Base-by-base conservation (phyloP, 2,888 invertebrate species). In the Leuctra nigra region DNA sequence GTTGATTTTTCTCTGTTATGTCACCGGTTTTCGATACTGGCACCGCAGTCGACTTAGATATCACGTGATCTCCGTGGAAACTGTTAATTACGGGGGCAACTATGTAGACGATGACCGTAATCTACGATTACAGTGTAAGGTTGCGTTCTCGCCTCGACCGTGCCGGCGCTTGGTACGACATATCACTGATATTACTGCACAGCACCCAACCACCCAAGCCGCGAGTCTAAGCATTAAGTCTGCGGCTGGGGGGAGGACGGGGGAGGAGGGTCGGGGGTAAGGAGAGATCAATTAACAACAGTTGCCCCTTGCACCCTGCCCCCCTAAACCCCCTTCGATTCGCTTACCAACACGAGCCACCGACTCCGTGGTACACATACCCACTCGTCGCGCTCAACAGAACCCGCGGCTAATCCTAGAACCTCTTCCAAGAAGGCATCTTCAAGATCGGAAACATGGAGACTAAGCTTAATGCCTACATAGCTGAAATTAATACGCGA, bases 281-380 rank as follows among this genome's bases (percentile, higher is more conserved):
- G 33, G 36, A 47, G 48, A 56, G 58, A 58, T 58, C 58, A 58
- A 58, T 58, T 58, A 58, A 58, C 58, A 58, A 58, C 58, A 58
- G 53, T 55, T 50, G 46, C 58, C 57, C 50, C 33, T 41, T 54
- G 22, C 41, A 55, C 53, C 50, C 56, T 36, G 36, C 35, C 41
- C n/a, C n/a, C n/a, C 55, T 39, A 50, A 50, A 50, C 53, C 52
- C 57, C 53, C 55, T 29, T 33, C 59, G 53, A 57, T 53, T 53
- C 57, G 56, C 53, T 53, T 47, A 46, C 54, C 39, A 56, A 53
- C 57, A 57, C 59, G 55, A 57, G 55, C 24, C 41, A 52, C 39
- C 25, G 44, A 36, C 20, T n/a, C 35, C 18, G 39, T 18, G 35
- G 36, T 20, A 36, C 46, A 46, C 55, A 35, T 39, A 20, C 54